Evolutionary conservation across 1,140 invertebrate species (phyloP).

Genomic region (Drosophila fuyamai): DNA sequence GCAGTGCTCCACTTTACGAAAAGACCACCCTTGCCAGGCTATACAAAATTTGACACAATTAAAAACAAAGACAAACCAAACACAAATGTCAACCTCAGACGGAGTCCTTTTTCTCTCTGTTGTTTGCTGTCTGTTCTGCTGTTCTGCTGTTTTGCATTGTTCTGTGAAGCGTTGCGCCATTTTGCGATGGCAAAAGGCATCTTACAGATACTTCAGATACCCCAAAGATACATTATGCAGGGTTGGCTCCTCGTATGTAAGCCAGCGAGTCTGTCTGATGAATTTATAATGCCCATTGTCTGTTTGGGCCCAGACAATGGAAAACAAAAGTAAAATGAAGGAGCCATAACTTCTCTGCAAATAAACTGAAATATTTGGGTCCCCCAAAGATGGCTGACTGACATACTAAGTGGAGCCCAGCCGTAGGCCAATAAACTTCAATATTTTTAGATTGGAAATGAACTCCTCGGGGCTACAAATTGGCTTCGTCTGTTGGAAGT

Average conservation of each 20-base stretch:
- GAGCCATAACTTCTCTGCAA: constrained; percentile 26
- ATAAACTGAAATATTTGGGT: constrained; percentile 42
- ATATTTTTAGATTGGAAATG: constrained; percentile 53
- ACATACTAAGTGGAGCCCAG: constrained; percentile 59
- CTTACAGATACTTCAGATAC: constrained; percentile 56
- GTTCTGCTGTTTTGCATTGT: constrained; percentile 65
- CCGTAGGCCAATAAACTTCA: constrained; percentile 29
- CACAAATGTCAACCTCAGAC: constrained; percentile 75
- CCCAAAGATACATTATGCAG: constrained; percentile 69
- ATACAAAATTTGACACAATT: constrained; percentile 75
- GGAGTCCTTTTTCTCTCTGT: constrained; percentile 26
- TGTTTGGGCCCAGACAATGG: constrained; percentile 72
- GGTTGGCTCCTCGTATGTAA: constrained; percentile 30
- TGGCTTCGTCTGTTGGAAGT: constrained; percentile 20
- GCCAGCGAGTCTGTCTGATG: constrained; percentile 64
- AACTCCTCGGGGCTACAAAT: constrained; percentile 46
- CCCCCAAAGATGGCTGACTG: constrained; percentile 51
- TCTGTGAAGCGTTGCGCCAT: constrained; percentile 72
- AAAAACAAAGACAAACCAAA: constrained; percentile 67
- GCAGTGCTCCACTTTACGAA: constrained; percentile 59
- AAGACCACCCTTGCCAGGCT: constrained; percentile 3
- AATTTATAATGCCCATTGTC: constrained; percentile 82
- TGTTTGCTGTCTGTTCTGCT: constrained; percentile 39
- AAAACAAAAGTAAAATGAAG: constrained; percentile 56
- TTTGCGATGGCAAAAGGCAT: constrained; percentile 63